Evolutionary conservation across 2,113 vertebrate species (phyloP).

Genomic region (Entosphenus tridentatus): DNA sequence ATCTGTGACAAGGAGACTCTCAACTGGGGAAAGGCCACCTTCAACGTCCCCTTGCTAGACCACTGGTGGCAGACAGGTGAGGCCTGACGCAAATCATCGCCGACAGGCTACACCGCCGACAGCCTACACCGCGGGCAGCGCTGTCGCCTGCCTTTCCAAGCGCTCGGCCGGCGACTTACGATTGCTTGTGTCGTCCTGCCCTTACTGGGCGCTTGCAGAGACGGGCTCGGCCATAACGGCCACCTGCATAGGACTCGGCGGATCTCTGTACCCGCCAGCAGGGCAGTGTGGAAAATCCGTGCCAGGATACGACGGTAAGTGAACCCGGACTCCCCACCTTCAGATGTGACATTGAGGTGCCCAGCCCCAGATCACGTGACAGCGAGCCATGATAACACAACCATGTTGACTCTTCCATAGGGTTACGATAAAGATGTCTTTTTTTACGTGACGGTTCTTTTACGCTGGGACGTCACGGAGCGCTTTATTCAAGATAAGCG

Average conservation of each 20-base stretch:
- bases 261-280: conserved; percentile 46
- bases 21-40: conserved; percentile 59
- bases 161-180: no score
- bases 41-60: conserved; percentile 75
- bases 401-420: no score
- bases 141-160: no score
- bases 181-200: background rate
- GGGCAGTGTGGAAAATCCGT: conserved; percentile 74
- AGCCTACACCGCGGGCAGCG: no score
- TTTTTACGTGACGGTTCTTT: no score
- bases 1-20: conserved; percentile 69
- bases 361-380: no score
- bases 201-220: conserved; percentile 24
- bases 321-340: background rate
- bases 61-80: conserved; percentile 99
- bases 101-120: no score
- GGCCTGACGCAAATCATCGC: conserved; percentile 5
- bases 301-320: conserved; percentile 74
- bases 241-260: conserved; percentile 56
- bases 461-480: no score
- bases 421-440: no score
- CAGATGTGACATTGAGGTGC: no score
- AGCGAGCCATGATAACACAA: no score
- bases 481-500: no score
- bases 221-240: conserved; percentile 75